Base-by-base conservation (phyloP, 2,113 vertebrate species). In the Rhinopomastus cyanomelas region DNA sequence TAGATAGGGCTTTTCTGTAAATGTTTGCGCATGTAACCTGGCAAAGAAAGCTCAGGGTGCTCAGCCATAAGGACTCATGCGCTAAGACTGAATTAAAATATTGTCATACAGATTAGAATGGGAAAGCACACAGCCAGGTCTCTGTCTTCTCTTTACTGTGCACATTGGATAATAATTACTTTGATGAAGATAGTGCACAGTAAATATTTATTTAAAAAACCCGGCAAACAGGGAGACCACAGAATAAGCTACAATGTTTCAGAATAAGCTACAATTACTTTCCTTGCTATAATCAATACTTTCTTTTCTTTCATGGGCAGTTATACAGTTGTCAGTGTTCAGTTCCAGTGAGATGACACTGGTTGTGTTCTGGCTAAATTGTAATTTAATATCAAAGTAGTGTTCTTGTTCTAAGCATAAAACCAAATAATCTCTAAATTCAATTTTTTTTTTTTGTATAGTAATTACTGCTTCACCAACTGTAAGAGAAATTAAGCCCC, bases 151-250 rank as follows among this genome's bases (percentile, higher is more conserved):
- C 87, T 89, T 89, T 57, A 49, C 94, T 92, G 82, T 89, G 96
- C 93, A 90, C 74, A 37, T 81, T 74, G 95, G 95, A 94, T 97
- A 95, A 96, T 95, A 95, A 96, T 97, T 95, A 95, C 95, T 96
- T 96, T 94, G n/a, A 95, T 87, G 89, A 96, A 96, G 93, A 80
- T 86, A 93, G 81, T 85, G 29, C 69, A 29, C 85, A 85, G 95
- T 96, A 97, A 97, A 97, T 97, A 97, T 97, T 97, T 96, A 97
- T 94, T n/a, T 93, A 95, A 96, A 88, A 96, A 93, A 96, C 88
- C 87, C 94, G 78, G 81, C 87, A 96, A 97, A 96, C 93, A 96
- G 83, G 68, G 90, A 95, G 90, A 93, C 90, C 89, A 66, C 68
- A 88, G 89, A 96, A 94, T 96, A 95, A 96, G 92, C 93, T 96